These are phyloP conservation scores for Tympanuchus pallidicinctus DNA, from an alignment of 2,113 vertebrate species.

Conservation along the genomic window DNA sequence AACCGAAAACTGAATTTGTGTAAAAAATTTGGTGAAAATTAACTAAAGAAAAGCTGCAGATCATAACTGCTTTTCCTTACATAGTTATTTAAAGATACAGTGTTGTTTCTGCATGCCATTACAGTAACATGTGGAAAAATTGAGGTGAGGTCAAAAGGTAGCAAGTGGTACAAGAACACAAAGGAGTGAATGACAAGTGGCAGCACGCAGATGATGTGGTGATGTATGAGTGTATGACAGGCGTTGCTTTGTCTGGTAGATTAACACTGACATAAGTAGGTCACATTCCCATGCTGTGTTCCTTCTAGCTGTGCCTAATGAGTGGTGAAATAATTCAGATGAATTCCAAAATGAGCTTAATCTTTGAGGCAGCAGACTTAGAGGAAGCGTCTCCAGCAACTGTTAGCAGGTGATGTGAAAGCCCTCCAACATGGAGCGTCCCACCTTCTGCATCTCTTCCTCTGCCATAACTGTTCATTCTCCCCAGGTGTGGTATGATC, in stretches of 20 bases:
- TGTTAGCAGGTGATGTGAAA: constrained; percentile 86
- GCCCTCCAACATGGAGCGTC: neutral
- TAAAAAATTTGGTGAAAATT: neutral
- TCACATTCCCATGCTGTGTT: neutral
- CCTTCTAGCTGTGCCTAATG: constrained; percentile 91
- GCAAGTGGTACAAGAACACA: neutral
- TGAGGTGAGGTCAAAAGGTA: neutral
- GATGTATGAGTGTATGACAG: constrained; percentile 1
- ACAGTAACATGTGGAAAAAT: neutral
- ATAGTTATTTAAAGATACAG: neutral
- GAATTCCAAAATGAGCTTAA: constrained; percentile 93
- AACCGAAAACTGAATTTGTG: neutral
- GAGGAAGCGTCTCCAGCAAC: constrained; percentile 95
- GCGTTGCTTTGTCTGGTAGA: neutral
- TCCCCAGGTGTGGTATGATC: constrained; percentile 93
- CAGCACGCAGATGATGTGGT: neutral
- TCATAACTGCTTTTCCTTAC: neutral
- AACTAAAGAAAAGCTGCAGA: neutral
- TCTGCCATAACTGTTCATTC: neutral
- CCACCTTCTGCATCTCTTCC: neutral
- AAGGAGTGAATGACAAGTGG: constrained; percentile 3
- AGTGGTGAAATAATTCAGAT: constrained; percentile 98
- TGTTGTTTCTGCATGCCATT: neutral
- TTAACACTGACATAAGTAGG: neutral
- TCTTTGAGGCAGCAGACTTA: constrained; percentile 91